Percentiles rank a stretch among this genome's conserved stretches.
These are phyloP conservation scores for Myanophis thanlyinensis DNA, from an alignment of 2,113 vertebrate species.

Conservation along the genomic window DNA sequence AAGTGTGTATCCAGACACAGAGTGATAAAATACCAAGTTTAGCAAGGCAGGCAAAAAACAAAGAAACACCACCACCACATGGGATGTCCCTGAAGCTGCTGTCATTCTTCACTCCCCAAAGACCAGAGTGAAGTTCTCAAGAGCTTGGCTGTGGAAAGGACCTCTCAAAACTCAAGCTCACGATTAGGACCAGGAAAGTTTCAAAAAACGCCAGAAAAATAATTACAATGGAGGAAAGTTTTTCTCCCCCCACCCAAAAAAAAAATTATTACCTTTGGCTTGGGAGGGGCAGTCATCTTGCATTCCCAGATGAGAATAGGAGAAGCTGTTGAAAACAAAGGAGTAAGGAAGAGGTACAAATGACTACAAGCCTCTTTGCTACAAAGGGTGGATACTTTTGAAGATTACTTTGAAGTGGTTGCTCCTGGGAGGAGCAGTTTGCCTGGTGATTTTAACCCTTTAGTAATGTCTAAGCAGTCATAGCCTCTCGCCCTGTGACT, in stretches of 20 bases:
- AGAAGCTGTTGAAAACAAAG: neutral
- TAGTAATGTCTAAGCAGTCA: neutral
- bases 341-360: neutral
- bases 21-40: neutral
- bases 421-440: neutral
- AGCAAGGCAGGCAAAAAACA: neutral
- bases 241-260: neutral
- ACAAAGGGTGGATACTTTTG: neutral
- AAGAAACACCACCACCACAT: neutral
- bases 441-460: neutral
- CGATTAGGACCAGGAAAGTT: neutral
- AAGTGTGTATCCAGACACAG: neutral
- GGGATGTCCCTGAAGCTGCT: neutral
- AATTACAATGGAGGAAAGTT: neutral
- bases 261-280: neutral
- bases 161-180: neutral
- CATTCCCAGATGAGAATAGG: neutral
- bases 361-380: neutral
- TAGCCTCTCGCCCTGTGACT: neutral
- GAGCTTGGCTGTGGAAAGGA: neutral
- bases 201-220: neutral
- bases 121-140: neutral
- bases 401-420: neutral
- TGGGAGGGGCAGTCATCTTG: neutral
- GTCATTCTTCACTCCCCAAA: neutral